Percentiles rank a stretch among this genome's conserved stretches.
These are phyloP conservation scores for Drosophila pseudoobscura DNA, from an alignment of 1,140 invertebrate genomes.

Conservation along the genomic window DNA sequence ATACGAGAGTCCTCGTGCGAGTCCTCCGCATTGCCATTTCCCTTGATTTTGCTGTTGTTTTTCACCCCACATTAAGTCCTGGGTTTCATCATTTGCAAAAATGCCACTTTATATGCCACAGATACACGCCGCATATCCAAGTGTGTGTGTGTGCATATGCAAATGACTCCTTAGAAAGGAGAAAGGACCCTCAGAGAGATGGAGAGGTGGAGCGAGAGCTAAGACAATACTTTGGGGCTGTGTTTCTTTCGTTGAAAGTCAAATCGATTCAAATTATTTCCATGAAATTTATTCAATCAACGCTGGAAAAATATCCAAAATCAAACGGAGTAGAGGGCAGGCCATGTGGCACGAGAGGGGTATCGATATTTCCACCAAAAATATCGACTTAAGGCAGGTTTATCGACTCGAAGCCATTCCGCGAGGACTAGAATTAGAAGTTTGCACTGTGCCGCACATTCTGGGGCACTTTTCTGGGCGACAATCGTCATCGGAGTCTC, in stretches of 20 bases:
- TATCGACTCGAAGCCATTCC: no score
- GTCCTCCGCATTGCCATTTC: constrained; percentile 14
- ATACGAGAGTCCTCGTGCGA: constrained; percentile 4
- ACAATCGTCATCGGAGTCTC: no score
- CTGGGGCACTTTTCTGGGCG: no score
- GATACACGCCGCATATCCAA: constrained; percentile 24
- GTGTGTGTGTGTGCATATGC: constrained; percentile 35
- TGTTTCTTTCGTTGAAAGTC: background rate
- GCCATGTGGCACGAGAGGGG: no score
- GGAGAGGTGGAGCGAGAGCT: constrained; percentile 4
- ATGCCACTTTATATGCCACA: constrained; percentile 53
- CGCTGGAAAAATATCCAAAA: background rate
- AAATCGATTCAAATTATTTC: constrained; percentile 24
- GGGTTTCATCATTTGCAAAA: constrained; percentile 48
- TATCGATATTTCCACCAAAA: no score
- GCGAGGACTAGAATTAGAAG: no score
- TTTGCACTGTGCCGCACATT: no score
- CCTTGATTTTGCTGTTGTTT: constrained; percentile 23
- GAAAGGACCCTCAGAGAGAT: background rate
- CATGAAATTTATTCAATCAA: constrained; percentile 34
- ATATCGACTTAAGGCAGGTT: no score
- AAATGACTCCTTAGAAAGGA: background rate
- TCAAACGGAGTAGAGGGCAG: no score
- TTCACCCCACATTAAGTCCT: constrained; percentile 30
- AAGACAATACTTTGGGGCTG: constrained; percentile 37